phyloP scores from a whole-genome alignment of 1,140 invertebrate genomes.

The Eumaeus atala region DNA sequence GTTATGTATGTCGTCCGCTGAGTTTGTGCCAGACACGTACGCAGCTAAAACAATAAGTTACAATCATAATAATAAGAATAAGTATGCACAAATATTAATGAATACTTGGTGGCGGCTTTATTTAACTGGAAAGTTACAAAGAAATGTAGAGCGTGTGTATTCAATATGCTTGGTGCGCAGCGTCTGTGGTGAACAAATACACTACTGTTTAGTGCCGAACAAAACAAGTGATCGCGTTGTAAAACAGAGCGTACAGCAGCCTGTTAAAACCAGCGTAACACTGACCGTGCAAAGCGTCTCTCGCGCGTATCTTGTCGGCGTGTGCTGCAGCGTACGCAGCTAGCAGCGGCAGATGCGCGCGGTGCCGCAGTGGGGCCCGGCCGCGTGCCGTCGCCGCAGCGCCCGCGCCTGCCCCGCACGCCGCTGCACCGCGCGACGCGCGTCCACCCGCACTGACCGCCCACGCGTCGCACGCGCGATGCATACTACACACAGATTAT shows the following conservation, averaged over 20 bases:
- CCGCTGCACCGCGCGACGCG: slow-evolving; percentile 17
- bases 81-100: no score
- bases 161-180: no score
- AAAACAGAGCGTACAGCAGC: no score
- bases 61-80: neutral
- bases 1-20: slow-evolving; percentile 43
- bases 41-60: slow-evolving; percentile 34
- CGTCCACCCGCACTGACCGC: slow-evolving; percentile 23
- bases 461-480: slow-evolving; percentile 43
- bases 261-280: slow-evolving; percentile 1
- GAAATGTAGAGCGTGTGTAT: no score
- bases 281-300: slow-evolving; percentile 47
- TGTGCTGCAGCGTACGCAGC: slow-evolving; percentile 43
- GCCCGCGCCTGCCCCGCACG: slow-evolving; percentile 19
- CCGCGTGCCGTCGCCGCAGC: slow-evolving; percentile 23
- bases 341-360: slow-evolving; percentile 40
- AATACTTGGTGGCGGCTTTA: no score
- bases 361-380: slow-evolving; percentile 21
- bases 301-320: slow-evolving; percentile 36
- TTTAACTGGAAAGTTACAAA: no score
- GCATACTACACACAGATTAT: slow-evolving; percentile 30
- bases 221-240: no score
- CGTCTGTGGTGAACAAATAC: no score
- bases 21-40: slow-evolving; percentile 38
- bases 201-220: no score